Evolutionary conservation across 2,888 invertebrate genomes (phyloP).

Genomic region (Cecidostiba fungosa): DNA sequence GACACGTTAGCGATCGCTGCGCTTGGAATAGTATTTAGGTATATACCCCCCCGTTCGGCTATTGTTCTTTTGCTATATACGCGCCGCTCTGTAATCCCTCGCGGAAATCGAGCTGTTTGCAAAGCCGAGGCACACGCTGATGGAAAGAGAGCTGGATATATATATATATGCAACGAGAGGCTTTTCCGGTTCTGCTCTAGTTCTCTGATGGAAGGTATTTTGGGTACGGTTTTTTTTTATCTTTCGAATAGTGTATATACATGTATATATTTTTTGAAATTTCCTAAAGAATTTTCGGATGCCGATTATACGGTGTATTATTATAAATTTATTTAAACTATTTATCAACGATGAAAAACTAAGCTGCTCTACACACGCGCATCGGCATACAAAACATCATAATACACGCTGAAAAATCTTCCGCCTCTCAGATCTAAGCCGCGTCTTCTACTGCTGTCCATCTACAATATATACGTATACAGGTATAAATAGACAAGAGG

Average conservation of each 20-base stretch:
- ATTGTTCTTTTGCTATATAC: neutral
- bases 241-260: neutral
- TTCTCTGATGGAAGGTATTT: neutral
- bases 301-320: no score
- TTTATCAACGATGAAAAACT: no score
- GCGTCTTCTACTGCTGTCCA: neutral
- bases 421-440: slow-evolving; percentile 6
- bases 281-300: no score
- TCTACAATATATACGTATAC: no score
- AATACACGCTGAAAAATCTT: neutral
- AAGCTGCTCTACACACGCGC: neutral
- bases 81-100: neutral
- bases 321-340: no score
- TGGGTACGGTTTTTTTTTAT: neutral
- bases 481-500: neutral
- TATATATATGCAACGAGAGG: neutral
- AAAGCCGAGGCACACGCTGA: slow-evolving; percentile 8
- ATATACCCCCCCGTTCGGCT: neutral
- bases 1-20: neutral
- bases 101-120: slow-evolving; percentile 17
- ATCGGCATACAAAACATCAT: neutral
- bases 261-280: no score
- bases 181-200: slow-evolving; percentile 2
- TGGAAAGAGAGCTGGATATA: no score
- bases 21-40: neutral